Evolutionary conservation across 2,797 vertebrate species (phyloP).

Genomic region (Rhynchotus rufescens): DNA sequence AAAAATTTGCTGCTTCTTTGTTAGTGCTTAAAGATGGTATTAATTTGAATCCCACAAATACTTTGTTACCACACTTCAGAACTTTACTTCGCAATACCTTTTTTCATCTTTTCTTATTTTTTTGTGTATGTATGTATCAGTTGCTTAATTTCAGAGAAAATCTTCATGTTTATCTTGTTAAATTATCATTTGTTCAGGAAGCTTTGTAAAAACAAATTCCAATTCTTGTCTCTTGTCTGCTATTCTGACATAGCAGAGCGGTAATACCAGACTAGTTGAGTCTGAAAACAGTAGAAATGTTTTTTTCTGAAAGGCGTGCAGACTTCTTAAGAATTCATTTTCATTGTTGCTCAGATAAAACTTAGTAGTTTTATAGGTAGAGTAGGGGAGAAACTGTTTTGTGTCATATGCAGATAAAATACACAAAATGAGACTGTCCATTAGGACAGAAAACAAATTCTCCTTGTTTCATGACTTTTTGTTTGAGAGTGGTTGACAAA

Average conservation of each 20-base stretch:
- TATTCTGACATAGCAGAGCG: background rate
- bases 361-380: background rate
- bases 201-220: no score
- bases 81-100: background rate
- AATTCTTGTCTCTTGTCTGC: background rate
- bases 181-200: background rate
- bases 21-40: background rate
- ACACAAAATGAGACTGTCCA: background rate
- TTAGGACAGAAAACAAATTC: background rate
- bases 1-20: background rate
- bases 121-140: background rate
- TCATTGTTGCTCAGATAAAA: background rate
- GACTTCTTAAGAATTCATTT: background rate
- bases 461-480: background rate
- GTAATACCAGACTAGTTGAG: background rate
- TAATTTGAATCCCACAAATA: background rate
- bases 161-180: accelerated
- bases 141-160: background rate
- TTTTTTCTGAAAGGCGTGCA: background rate
- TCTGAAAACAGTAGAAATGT: background rate
- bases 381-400: slow-evolving; percentile 12
- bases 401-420: background rate
- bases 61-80: background rate
- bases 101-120: background rate
- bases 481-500: background rate